Evolutionary conservation across 1,140 invertebrate species (phyloP), one percentile per base, ranked within the genome.

Genomic region (Drosophila micromelanica): DNA sequence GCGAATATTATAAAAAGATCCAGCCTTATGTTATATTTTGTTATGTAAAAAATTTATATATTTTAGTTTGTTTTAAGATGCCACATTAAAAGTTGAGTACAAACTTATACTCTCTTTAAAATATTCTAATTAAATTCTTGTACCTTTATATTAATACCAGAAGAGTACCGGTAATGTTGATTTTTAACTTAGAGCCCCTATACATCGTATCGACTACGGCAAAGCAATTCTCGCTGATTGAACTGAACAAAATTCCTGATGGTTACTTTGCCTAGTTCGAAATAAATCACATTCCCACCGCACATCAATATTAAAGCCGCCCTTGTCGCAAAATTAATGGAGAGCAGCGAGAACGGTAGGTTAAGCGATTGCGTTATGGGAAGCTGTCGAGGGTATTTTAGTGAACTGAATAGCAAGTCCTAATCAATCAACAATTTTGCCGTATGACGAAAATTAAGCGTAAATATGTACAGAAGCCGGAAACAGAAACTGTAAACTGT

Each of bases 271-370:
- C 59, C 32, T 32, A 32, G n/a, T 54, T 45, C 35, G 35, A 9
- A 56, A 74, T 74, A 74, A 74, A 74, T 74, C 67, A 74, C 56
- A 57, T 56, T 62, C 69, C 59, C 63, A 51, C 51, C 59, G 35
- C 64, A 69, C 42, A 62, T 61, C 43, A 56, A 69, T 70, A 69
- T 74, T 37, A 70, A 70, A 57, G 48, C 23, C 23, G n/a, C n/a
- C n/a, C 11, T n/a, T 27, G n/a, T 23, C 40, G 8, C 11, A 32
- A 43, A 35, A 30, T 9, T n/a, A 30, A 5, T 11, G 38, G 15
- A 43, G 15, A 11, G 40, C 37, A 27, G 23, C 7, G 8, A 49
- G 27, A 30, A 49, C 27, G 4, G 38, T 38, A 5, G n/a, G 12
- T 15, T 32, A 15, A 49, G n/a, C 12, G n/a, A 8, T 23, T 23